phyloP scores from a whole-genome alignment of 64 coral and sea anemone genomes.

The Montipora foliosa region DNA sequence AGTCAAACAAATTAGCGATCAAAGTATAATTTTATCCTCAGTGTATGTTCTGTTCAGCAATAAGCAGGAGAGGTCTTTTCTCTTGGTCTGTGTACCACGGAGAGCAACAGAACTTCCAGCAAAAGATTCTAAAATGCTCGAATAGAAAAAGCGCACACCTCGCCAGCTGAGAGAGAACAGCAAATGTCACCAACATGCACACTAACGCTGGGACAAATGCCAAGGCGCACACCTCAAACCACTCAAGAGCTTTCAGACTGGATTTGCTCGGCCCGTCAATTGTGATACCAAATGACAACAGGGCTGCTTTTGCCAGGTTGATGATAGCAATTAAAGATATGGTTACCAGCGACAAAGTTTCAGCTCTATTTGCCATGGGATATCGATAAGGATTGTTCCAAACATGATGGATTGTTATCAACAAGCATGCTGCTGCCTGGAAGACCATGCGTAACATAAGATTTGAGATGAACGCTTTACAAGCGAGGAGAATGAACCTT shows the following conservation, averaged over 20 bases:
- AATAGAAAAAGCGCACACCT: neutral
- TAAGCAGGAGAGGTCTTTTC: neutral
- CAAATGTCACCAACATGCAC: neutral
- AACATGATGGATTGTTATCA: conserved; percentile 67
- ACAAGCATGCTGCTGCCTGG: conserved; percentile 47
- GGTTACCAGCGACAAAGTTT: conserved; percentile 63
- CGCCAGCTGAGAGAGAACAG: conserved; percentile 26
- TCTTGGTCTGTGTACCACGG: neutral
- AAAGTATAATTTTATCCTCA: too few species aligned
- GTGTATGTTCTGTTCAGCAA: too few species aligned
- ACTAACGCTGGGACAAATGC: conserved; percentile 15
- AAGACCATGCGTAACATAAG: conserved; percentile 50
- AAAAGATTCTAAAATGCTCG: neutral
- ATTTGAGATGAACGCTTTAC: conserved; percentile 66
- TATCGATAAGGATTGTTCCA: conserved; percentile 60
- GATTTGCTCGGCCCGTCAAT: too few species aligned
- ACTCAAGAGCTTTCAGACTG: too few species aligned
- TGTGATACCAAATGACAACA: too few species aligned
- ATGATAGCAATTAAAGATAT: conserved; percentile 59
- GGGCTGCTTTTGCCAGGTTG: conserved; percentile 17
- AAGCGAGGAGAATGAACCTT: conserved; percentile 63
- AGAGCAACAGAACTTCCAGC: neutral
- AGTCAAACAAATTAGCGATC: too few species aligned
- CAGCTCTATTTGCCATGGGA: conserved; percentile 45
- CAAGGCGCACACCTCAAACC: too few species aligned